Evolutionary conservation across 2,888 invertebrate genomes (phyloP), one percentile per base, ranked within the genome.

Genomic region (Altica lythri): DNA sequence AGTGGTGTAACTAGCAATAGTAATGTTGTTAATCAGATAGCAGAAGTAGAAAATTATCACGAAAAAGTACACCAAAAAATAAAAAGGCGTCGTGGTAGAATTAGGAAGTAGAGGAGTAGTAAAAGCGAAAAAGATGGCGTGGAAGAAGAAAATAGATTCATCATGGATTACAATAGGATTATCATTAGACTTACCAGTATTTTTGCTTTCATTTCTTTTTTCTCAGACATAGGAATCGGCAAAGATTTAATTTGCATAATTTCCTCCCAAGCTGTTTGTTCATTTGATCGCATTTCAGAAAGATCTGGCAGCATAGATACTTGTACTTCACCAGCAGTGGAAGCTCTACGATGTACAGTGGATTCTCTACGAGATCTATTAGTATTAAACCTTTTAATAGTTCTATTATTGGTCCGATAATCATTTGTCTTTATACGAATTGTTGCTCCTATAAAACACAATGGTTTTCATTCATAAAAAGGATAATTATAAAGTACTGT

Each of bases 181-280:
- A n/a, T n/a, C n/a, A n/a, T n/a, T n/a, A 27, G 42, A 59, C 66
- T 68, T 78, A 90, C 90, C 83, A 90, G 86, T 61, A 92, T 77
- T 69, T 89, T 86, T 2, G 86, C 83, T 72, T 91, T 92, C 62
- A 90, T 79, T 68, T 90, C 89, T 61, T 86, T 81, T 68, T 92
- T 92, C 76, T 90, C 89, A 16, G 84, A 80, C 90, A 92, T 91
- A 4, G 87, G 85, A 4, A 92, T 84, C 0, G 92, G 91, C 86
- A 90, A 86, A 0, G 88, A 84, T 70, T 91, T 91, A 60, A 92
- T 90, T 72, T 88, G 86, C 86, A 89, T 89, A 38, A 92, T 89
- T 75, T 91, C 90, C 64, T 91, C 89, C 89, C 90, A 90, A 1
- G 89, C 89, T 1, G 87, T 81, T 70, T 89, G 88, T 71, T 92